Percentiles rank a stretch among this genome's conserved stretches.
phyloP scores from a whole-genome alignment of 92 coral and sea anemone genomes.

The Hydrozoanthus gracilis region DNA sequence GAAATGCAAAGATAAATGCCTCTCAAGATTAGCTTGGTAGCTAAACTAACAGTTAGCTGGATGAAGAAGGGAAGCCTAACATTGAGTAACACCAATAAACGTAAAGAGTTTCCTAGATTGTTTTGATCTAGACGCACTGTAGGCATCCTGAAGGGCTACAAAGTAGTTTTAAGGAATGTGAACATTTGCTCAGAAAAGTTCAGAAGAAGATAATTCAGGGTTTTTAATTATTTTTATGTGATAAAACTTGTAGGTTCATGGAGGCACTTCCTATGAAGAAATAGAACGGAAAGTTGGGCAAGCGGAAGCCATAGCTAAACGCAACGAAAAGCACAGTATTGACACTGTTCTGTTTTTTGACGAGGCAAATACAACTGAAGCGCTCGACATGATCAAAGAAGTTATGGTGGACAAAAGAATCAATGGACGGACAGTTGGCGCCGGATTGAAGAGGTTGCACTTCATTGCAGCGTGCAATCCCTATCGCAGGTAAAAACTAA shows the following conservation, averaged over 20 bases:
- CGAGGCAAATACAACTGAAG: conserved; percentile 79
- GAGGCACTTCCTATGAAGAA: conserved; percentile 82
- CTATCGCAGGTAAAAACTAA: conserved; percentile 54
- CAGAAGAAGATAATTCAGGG: background rate
- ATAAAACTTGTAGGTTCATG: conserved; percentile 68
- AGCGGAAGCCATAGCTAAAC: conserved; percentile 76
- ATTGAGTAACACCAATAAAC: too few species aligned
- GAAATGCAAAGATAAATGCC: too few species aligned
- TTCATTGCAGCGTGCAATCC: conserved; percentile 80
- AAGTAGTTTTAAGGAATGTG: too few species aligned
- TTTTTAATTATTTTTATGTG: too few species aligned
- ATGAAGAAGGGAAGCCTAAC: too few species aligned
- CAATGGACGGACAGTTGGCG: conserved; percentile 64
- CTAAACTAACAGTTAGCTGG: too few species aligned
- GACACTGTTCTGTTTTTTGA: conserved; percentile 57
- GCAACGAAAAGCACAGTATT: conserved; percentile 49
- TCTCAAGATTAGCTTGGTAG: too few species aligned
- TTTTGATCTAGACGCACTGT: too few species aligned
- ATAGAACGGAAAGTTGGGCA: conserved; percentile 78
- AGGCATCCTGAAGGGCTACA: too few species aligned
- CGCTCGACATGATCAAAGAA: conserved; percentile 77
- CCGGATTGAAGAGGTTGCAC: conserved; percentile 59
- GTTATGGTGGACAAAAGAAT: conserved; percentile 84
- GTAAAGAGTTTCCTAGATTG: too few species aligned
- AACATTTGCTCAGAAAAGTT: background rate